Conservation (phyloP, 2,113 vertebrate species). For the Siniperca knerii region DNA sequence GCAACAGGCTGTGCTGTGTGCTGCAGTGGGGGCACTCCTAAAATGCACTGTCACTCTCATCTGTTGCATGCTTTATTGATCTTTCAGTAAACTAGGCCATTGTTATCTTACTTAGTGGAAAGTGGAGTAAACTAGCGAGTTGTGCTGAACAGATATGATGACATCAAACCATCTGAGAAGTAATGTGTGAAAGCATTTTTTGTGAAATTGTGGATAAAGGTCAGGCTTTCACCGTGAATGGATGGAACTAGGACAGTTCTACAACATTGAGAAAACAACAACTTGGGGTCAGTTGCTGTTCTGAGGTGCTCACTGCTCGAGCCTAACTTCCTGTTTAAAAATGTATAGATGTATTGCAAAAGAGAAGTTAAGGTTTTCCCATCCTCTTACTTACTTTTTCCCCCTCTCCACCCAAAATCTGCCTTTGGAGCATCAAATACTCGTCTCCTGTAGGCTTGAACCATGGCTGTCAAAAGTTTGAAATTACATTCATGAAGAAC, state of each 20-base stretch:
- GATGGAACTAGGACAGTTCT: background rate
- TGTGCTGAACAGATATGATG: slow-evolving; percentile 1
- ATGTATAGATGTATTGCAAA: background rate
- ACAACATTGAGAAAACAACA: background rate
- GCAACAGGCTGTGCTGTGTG: background rate
- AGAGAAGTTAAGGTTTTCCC: background rate
- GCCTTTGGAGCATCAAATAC: background rate
- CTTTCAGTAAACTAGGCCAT: background rate
- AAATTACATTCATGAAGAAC: background rate
- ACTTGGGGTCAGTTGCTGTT: background rate
- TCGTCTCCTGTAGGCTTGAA: background rate
- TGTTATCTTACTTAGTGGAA: background rate
- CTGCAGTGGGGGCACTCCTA: background rate
- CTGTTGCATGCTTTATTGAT: background rate
- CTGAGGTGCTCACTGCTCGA: background rate
- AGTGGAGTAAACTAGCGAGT: background rate
- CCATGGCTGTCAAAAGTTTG: background rate
- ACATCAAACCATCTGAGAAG: background rate
- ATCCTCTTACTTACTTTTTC: background rate
- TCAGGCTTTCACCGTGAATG: background rate
- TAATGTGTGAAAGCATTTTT: slow-evolving; percentile 3
- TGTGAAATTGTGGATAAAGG: background rate
- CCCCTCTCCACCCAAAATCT: background rate
- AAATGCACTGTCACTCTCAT: background rate
- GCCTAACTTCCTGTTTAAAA: background rate